Evolutionary conservation across 2,797 vertebrate genomes (phyloP).

Genomic region (Rhinichthys osculus): DNA sequence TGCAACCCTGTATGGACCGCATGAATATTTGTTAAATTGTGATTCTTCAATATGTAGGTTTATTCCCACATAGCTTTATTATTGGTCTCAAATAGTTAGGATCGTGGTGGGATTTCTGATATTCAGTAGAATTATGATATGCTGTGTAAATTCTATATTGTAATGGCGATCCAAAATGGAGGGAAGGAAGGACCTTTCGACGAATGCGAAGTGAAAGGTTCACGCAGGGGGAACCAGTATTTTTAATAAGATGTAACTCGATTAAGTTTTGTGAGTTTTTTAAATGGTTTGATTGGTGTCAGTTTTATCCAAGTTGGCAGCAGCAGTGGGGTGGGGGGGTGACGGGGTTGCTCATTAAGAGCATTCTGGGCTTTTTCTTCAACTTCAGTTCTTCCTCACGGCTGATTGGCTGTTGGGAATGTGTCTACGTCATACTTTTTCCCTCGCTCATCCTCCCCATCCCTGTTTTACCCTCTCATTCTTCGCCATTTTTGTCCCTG

Average conservation of each 20-base stretch:
- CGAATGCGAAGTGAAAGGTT: neutral
- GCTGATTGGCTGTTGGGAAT: conserved; percentile 78
- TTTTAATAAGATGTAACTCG: conserved; percentile 2
- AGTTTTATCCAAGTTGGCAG: conserved; percentile 22
- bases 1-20: neutral
- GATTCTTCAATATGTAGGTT: neutral
- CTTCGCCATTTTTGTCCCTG: conserved; percentile 15
- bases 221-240: neutral
- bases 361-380: conserved; percentile 53
- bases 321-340: neutral
- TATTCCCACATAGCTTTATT: neutral
- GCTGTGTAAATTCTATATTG: neutral
- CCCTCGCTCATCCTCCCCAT: neutral
- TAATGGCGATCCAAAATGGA: conserved; percentile 43
- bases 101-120: neutral
- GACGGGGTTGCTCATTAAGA: conserved; percentile 58
- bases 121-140: neutral
- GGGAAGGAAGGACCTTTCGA: conserved; percentile 14
- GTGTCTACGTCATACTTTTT: conserved; percentile 67
- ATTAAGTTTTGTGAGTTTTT: conserved; percentile 32
- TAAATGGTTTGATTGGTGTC: conserved; percentile 17
- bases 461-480: conserved; percentile 5
- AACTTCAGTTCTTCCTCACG: conserved; percentile 63
- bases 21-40: neutral
- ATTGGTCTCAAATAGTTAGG: neutral